phyloP scores from a whole-genome alignment of 2,888 invertebrate genomes.

The Rhamphomyia laevipes region DNA sequence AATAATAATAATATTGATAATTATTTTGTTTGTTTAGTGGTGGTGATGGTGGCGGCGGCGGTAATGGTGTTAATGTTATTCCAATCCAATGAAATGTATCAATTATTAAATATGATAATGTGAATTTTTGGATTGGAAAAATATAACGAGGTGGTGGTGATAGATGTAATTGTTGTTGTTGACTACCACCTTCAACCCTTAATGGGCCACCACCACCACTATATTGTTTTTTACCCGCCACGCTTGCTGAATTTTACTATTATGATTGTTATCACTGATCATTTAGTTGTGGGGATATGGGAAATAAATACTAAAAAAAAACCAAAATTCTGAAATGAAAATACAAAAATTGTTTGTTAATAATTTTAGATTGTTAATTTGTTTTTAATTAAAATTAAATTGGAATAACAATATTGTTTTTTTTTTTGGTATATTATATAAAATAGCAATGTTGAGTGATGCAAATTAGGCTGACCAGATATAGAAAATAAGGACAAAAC shows the following conservation, averaged over 20 bases:
- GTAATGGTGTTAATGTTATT: too few relatives aligned
- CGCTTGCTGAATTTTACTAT: conserved; percentile 42
- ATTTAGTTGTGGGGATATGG: conserved; percentile 10
- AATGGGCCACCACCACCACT: conserved; percentile 21
- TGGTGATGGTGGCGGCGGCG: background rate
- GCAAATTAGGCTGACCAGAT: too few relatives aligned
- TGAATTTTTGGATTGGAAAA: background rate
- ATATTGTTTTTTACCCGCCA: conserved; percentile 35
- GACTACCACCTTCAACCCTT: conserved; percentile 18
- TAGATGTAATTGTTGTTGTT: conserved; percentile 9
- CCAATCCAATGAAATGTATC: too few relatives aligned
- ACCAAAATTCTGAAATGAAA: too few relatives aligned
- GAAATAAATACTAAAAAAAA: conserved; percentile 5
- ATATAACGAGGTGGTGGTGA: conserved; percentile 2
- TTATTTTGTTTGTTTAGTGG: background rate
- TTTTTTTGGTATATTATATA: too few relatives aligned
- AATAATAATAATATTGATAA: background rate
- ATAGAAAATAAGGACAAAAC: too few relatives aligned
- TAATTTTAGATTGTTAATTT: too few relatives aligned
- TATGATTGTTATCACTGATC: conserved; percentile 16
- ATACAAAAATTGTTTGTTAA: too few relatives aligned
- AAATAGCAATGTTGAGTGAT: too few relatives aligned
- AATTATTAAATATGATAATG: background rate
- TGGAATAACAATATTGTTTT: too few relatives aligned
- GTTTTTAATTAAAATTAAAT: too few relatives aligned